Evolutionary conservation across 2,888 invertebrate species (phyloP).

Genomic region (Agrochola lychnidis): DNA sequence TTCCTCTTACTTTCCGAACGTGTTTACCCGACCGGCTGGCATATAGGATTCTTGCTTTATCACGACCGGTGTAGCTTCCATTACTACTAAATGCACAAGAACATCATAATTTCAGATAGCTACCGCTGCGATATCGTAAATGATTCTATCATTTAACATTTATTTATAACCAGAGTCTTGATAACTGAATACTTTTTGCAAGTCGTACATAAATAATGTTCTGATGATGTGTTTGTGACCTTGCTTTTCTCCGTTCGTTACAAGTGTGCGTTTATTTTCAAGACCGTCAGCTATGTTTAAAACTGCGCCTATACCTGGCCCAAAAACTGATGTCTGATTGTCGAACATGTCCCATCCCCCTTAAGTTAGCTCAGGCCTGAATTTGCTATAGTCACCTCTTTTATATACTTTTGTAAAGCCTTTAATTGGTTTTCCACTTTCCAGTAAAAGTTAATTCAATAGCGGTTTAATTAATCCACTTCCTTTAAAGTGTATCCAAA

Average conservation of each 20-base stretch:
- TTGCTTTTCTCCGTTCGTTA: neutral
- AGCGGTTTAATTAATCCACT: slow-evolving; percentile 27
- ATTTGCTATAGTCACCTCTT: neutral
- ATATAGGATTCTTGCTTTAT: slow-evolving; percentile 36
- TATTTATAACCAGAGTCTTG: neutral
- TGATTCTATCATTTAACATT: slow-evolving; percentile 31
- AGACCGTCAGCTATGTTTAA: neutral
- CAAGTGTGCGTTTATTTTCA: neutral
- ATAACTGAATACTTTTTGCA: slow-evolving; percentile 14
- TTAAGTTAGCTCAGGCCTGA: neutral
- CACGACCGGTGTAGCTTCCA: slow-evolving; percentile 42
- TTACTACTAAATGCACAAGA: slow-evolving; percentile 54
- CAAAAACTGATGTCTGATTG: neutral
- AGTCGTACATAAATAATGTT: neutral
- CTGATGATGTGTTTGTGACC: neutral
- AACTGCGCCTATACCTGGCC: neutral
- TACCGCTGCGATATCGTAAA: slow-evolving; percentile 36
- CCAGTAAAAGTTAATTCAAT: slow-evolving; percentile 17
- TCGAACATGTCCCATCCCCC: neutral
- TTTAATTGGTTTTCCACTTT: slow-evolving; percentile 19
- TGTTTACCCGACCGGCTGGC: slow-evolving; percentile 4
- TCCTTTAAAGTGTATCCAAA: neutral
- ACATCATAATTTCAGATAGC: slow-evolving; percentile 57
- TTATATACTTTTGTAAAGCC: slow-evolving; percentile 13
- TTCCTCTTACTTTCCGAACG: slow-evolving; percentile 17